phyloP scores from a whole-genome alignment of 2,113 vertebrate genomes.

The Corydoras maculifer region DNA sequence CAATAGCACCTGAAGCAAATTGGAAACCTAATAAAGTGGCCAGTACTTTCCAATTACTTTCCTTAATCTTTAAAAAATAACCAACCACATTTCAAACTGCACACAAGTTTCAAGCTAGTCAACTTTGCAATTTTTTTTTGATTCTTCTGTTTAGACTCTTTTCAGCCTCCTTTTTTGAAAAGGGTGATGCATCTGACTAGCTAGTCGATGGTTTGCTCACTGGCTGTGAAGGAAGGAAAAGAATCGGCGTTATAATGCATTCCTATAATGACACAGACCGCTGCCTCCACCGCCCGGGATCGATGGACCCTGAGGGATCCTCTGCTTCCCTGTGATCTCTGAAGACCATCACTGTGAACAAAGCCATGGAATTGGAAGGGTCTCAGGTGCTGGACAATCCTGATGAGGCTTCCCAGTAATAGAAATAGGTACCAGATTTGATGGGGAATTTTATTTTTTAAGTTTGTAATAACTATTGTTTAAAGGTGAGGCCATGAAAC shows the following conservation, averaged over 20 bases:
- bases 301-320: constrained; percentile 49
- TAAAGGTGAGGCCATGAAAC: no score
- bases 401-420: not conserved
- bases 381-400: constrained; percentile 14
- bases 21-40: no score
- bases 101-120: no score
- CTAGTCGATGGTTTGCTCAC: constrained; percentile 37
- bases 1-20: no score
- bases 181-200: constrained; percentile 40
- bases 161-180: constrained; percentile 11
- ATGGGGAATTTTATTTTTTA: constrained; percentile 16
- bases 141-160: not conserved
- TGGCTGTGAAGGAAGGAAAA: constrained; percentile 41
- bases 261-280: constrained; percentile 53
- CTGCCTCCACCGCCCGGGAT: constrained; percentile 47
- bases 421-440: constrained; percentile 23
- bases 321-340: constrained; percentile 21
- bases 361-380: constrained; percentile 4
- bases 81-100: no score
- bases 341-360: constrained; percentile 12
- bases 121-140: constrained; percentile 2
- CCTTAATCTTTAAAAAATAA: no score
- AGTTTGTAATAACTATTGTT: no score
- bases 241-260: constrained; percentile 24
- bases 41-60: no score